Evolutionary conservation across 2,113 vertebrate genomes (phyloP).

Genomic region (Bufo bufo): DNA sequence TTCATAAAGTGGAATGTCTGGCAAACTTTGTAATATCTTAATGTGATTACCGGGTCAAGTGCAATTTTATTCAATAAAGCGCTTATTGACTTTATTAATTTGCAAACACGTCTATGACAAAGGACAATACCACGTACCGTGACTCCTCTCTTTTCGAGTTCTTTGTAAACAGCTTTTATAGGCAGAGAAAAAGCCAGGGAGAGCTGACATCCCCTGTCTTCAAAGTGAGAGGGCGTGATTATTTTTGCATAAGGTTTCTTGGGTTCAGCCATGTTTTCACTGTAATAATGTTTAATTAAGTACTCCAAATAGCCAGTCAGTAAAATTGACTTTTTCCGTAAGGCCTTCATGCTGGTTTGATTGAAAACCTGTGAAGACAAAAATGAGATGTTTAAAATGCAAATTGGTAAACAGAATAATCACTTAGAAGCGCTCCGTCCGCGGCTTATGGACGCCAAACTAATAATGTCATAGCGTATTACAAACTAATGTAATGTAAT

Average conservation of each 20-base stretch:
- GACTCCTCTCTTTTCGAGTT: slow-evolving; percentile 89
- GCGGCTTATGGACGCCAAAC: background rate
- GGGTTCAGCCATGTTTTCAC: slow-evolving; percentile 66
- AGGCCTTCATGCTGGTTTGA: slow-evolving; percentile 79
- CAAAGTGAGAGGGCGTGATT: slow-evolving; percentile 79
- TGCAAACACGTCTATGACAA: background rate
- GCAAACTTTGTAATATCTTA: background rate
- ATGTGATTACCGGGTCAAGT: background rate
- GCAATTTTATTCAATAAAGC: background rate
- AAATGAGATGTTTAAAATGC: slow-evolving; percentile 43
- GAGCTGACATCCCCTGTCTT: slow-evolving; percentile 90
- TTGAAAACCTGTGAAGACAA: slow-evolving; percentile 78
- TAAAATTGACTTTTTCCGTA: slow-evolving; percentile 89
- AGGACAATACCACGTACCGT: slow-evolving; percentile 76
- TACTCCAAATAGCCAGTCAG: slow-evolving; percentile 93
- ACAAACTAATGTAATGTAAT: background rate
- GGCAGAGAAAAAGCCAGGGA: slow-evolving; percentile 84
- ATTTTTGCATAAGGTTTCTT: slow-evolving; percentile 75
- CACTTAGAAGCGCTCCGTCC: background rate
- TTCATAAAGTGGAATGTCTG: background rate
- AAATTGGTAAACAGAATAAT: slow-evolving; percentile 15
- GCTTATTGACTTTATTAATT: slow-evolving; percentile 20
- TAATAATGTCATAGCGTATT: background rate
- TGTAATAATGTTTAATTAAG: slow-evolving; percentile 77
- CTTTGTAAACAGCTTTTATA: slow-evolving; percentile 74